Evolutionary conservation across 2,797 vertebrate species (phyloP), one percentile per base, ranked within the genome.

Genomic region (Hirundo rustica): DNA sequence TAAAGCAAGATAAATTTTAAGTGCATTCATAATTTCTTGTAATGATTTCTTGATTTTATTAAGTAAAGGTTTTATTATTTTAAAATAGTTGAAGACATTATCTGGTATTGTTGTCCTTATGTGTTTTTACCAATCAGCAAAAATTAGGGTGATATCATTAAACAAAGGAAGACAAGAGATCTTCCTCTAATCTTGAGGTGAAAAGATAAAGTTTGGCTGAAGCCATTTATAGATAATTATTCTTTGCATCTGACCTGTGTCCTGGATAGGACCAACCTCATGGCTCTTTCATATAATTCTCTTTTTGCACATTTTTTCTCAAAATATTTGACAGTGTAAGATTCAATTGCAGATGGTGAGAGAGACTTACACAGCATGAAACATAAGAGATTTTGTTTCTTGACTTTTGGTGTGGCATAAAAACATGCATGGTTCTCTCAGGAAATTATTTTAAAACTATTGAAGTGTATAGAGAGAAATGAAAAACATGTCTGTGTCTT

Each of bases 401-500:
- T 53, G 36, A 2, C 5, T 70, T 74, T 83, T 66, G 4, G 4
- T 57, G 29, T 50, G 12, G 1, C 19, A 42, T 17, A 23, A 85
- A 60, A 36, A 64, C 9, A 20, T 5, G 7, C 9, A 32, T 2
- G 7, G 1, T 3, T 40, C 5, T 50, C 18, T 48, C 14, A 66
- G 62, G 34, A 16, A 25, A 42, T 17, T 16, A 16, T 54, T 91
- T 91, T 44, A 47, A 7, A 80, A 42, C 6, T 34, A 3, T 12
- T 36, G 23, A 18, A 64, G 5, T 32, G 2, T n/a, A 22, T 11
- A 36, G 8, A 61, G 4, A 9, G 15, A 61, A 82, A 30, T 1
- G 1, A 11, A 32, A 62, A 74, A 6, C 1, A 4, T 6, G 1
- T 47, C 27, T 51, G 3, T 27, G 3, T 38, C 20, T 58, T 26